Conservation (phyloP, 1,140 invertebrate genomes). For the Portunus trituberculatus region DNA sequence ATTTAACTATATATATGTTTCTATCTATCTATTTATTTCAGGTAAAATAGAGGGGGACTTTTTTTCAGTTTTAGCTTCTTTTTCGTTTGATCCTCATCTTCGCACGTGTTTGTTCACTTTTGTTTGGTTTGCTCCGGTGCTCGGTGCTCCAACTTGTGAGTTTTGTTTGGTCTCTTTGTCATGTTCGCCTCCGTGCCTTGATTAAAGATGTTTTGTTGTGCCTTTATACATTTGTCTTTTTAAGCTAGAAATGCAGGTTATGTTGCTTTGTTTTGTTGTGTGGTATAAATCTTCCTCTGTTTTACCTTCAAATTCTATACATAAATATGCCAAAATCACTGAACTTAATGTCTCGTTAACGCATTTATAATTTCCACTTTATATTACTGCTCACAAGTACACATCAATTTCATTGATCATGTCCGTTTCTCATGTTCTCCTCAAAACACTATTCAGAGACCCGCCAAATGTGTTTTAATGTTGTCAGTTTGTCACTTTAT, state of each 20-base stretch:
- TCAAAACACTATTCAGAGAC: background rate
- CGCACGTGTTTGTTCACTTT: background rate
- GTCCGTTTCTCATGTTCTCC: background rate
- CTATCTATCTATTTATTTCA: too few species aligned
- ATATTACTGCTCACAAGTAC: constrained; percentile 7
- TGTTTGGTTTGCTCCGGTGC: background rate
- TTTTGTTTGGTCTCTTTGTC: constrained; percentile 1
- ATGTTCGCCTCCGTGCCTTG: background rate
- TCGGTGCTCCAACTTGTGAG: background rate
- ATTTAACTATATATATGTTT: background rate
- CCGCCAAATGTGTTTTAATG: background rate
- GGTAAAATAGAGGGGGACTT: background rate
- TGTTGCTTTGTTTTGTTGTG: too few species aligned
- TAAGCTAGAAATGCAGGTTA: background rate
- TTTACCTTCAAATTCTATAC: too few species aligned
- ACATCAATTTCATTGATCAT: background rate
- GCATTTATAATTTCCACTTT: background rate
- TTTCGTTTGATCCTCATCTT: background rate
- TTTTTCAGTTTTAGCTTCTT: background rate
- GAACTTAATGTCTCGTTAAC: background rate
- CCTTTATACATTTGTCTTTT: background rate
- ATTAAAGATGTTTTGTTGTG: background rate
- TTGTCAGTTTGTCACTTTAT: background rate
- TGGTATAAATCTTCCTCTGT: too few species aligned
- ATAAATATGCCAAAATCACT: too few species aligned